These are phyloP conservation scores for Ascidia mentula DNA, from an alignment of 23 tunicate genomes.

Conservation along the genomic window DNA sequence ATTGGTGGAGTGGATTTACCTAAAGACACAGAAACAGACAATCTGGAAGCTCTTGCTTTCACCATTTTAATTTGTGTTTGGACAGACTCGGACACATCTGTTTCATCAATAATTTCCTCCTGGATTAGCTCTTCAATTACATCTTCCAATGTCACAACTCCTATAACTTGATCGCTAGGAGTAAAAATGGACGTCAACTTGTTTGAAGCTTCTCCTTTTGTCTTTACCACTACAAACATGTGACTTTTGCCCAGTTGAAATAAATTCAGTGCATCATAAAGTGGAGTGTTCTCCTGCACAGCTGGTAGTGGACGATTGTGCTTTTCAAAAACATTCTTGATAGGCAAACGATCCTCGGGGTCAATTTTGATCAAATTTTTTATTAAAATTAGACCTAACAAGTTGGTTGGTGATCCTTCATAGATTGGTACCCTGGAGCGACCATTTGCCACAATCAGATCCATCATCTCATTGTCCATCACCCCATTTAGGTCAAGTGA, in stretches of 20 bases:
- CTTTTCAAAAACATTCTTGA: slow-evolving; percentile 49
- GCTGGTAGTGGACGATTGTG: slow-evolving; percentile 51
- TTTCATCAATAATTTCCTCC: slow-evolving; percentile 98
- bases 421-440: slow-evolving; percentile 87
- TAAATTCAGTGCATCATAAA: slow-evolving; percentile 60
- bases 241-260: slow-evolving; percentile 90
- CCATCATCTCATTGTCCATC: slow-evolving; percentile 75
- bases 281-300: slow-evolving; percentile 42
- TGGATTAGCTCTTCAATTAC: slow-evolving; percentile 97
- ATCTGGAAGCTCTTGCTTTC: slow-evolving; percentile 59
- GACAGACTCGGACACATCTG: slow-evolving; percentile 81
- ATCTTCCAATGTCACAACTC: slow-evolving; percentile 95
- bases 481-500: slow-evolving; percentile 42
- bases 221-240: slow-evolving; percentile 63
- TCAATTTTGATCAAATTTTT: slow-evolving; percentile 83
- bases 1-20: background rate
- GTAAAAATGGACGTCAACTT: background rate
- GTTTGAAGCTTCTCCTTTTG: background rate
- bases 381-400: slow-evolving; percentile 71
- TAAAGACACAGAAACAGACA: background rate
- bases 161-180: slow-evolving; percentile 36
- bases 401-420: slow-evolving; percentile 38
- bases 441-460: slow-evolving; percentile 51
- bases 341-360: slow-evolving; percentile 60
- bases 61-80: slow-evolving; percentile 67